Evolutionary conservation across 2,797 vertebrate species (phyloP).

Genomic region (Alcedo atthis): DNA sequence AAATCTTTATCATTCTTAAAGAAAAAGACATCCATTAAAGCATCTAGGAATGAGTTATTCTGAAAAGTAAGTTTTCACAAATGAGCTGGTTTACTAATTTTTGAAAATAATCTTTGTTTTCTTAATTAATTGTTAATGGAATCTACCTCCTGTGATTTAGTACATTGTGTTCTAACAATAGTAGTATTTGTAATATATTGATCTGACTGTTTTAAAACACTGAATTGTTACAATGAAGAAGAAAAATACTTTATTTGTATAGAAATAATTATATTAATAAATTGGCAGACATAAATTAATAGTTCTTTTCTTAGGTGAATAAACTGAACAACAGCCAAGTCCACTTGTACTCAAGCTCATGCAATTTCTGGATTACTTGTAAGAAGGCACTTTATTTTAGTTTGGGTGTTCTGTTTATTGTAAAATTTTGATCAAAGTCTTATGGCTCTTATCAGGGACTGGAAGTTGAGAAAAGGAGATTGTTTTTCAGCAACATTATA

Average conservation of each 20-base stretch:
- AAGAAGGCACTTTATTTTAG: background rate
- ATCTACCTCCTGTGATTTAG: conserved; percentile 66
- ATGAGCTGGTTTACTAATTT: conserved; percentile 13
- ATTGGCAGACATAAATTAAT: background rate
- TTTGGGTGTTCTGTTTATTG: background rate
- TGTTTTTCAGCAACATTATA: background rate
- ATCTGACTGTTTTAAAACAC: conserved; percentile 25
- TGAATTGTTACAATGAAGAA: conserved; percentile 31
- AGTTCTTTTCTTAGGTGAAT: conserved; percentile 22
- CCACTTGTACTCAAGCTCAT: background rate
- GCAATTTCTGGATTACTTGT: background rate
- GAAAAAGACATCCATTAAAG: background rate
- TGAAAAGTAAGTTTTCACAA: conserved; percentile 15
- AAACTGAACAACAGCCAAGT: background rate
- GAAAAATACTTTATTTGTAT: background rate
- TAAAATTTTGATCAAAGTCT: background rate
- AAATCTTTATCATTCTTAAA: background rate
- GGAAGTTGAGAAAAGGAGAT: background rate
- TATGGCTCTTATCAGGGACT: background rate
- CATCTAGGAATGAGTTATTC: background rate
- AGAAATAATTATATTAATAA: conserved; percentile 43
- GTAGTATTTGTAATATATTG: conserved; percentile 36
- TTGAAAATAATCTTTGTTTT: conserved; percentile 42
- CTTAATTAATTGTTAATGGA: conserved; percentile 36
- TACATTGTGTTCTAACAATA: conserved; percentile 24